Conservation (phyloP, 2,113 vertebrate species). For the Eptesicus fuscus region DNA sequence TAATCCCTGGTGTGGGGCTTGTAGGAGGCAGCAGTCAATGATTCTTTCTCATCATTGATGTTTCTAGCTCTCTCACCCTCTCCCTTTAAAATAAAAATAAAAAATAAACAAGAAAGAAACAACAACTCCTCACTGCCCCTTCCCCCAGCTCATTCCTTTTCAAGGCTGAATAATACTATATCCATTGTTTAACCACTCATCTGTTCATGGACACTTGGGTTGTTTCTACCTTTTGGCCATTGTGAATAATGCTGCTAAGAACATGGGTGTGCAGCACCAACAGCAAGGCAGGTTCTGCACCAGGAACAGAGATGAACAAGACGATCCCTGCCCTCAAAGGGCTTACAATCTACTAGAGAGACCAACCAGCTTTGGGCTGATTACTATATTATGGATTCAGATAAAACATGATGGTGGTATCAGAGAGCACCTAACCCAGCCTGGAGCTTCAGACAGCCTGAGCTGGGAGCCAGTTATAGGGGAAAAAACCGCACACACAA, state of each 20-base stretch:
- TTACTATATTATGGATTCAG: background rate
- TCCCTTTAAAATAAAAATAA: no score
- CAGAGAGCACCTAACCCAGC: background rate
- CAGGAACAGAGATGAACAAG: background rate
- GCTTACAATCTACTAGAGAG: background rate
- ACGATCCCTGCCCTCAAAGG: background rate
- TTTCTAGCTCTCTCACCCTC: no score
- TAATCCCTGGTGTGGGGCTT: no score
- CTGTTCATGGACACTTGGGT: background rate
- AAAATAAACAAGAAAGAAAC: no score
- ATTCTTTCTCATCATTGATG: no score
- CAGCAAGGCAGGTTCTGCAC: background rate
- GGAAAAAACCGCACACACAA: no score
- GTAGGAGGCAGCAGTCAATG: no score
- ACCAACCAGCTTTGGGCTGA: background rate
- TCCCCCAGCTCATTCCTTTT: background rate
- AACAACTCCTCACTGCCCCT: background rate
- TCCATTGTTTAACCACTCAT: background rate
- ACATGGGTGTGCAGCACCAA: conserved; percentile 39
- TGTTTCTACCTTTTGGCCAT: background rate
- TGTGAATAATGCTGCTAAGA: background rate
- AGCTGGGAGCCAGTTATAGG: background rate
- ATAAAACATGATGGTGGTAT: background rate
- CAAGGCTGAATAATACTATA: background rate
- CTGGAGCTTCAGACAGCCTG: background rate